Evolutionary conservation across 2,797 vertebrate genomes (phyloP).

Genomic region (Rhabdophis nuchalis): DNA sequence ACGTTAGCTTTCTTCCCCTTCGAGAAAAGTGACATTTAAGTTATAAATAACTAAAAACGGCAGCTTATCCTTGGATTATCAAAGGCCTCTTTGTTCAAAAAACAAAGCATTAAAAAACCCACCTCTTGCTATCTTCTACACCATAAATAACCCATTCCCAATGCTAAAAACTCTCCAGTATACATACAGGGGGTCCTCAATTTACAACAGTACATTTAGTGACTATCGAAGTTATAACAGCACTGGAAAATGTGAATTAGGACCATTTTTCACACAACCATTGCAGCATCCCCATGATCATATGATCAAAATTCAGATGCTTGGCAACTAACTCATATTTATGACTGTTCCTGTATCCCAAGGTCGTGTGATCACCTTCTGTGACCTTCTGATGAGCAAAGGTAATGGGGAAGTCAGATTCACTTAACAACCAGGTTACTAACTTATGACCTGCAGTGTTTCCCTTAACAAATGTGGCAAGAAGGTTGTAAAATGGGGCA

Average conservation of each 20-base stretch:
- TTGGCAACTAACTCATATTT: background rate
- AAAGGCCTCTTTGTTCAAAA: background rate
- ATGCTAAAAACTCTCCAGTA: background rate
- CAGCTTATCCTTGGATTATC: background rate
- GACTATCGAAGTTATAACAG: background rate
- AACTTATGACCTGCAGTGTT: background rate
- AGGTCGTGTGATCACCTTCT: background rate
- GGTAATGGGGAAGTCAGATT: background rate
- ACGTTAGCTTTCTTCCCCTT: background rate
- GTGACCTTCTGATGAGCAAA: background rate
- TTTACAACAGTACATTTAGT: background rate
- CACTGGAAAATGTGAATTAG: background rate
- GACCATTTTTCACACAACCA: background rate
- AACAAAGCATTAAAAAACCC: background rate
- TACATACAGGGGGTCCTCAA: background rate
- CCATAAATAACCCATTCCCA: background rate
- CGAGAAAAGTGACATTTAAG: background rate
- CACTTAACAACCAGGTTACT: background rate
- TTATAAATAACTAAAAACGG: background rate
- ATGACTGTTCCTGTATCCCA: background rate
- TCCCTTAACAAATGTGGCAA: background rate
- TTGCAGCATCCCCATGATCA: background rate
- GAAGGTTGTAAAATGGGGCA: background rate
- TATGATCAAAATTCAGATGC: background rate
- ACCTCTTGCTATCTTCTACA: background rate